Evolutionary conservation across 2,797 vertebrate genomes (phyloP).

Genomic region (Aplochiton taeniatus): DNA sequence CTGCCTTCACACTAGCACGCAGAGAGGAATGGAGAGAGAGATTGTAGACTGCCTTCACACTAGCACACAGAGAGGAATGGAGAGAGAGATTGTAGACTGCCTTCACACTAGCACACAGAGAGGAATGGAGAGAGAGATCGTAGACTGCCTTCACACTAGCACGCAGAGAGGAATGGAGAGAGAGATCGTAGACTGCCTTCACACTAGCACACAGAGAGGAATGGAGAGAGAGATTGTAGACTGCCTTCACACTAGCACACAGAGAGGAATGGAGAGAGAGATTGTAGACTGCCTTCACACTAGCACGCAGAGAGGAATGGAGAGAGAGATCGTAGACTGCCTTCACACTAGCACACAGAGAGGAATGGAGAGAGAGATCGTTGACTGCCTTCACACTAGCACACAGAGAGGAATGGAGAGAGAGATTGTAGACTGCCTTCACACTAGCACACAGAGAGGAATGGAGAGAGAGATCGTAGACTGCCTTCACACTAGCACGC

Average conservation of each 20-base stretch:
- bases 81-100: slow-evolving; percentile 76
- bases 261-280: too few species aligned
- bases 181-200: slow-evolving; percentile 74
- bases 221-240: too few species aligned
- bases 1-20: slow-evolving; percentile 69
- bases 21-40: too few species aligned
- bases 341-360: slow-evolving; percentile 67
- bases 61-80: too few species aligned
- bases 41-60: slow-evolving; percentile 76
- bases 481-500: slow-evolving; percentile 69
- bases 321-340: slow-evolving; percentile 76
- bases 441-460: slow-evolving; percentile 69
- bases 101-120: slow-evolving; percentile 67
- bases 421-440: slow-evolving; percentile 74
- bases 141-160: slow-evolving; percentile 77
- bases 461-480: too few species aligned
- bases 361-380: too few species aligned
- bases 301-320: too few species aligned
- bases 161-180: too few species aligned
- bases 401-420: too few species aligned
- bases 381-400: slow-evolving; percentile 77
- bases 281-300: slow-evolving; percentile 76
- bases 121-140: too few species aligned
- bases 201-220: slow-evolving; percentile 69
- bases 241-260: slow-evolving; percentile 69